Evolutionary conservation across 2,888 invertebrate genomes (phyloP).

Genomic region (Zeuzera pyrina): DNA sequence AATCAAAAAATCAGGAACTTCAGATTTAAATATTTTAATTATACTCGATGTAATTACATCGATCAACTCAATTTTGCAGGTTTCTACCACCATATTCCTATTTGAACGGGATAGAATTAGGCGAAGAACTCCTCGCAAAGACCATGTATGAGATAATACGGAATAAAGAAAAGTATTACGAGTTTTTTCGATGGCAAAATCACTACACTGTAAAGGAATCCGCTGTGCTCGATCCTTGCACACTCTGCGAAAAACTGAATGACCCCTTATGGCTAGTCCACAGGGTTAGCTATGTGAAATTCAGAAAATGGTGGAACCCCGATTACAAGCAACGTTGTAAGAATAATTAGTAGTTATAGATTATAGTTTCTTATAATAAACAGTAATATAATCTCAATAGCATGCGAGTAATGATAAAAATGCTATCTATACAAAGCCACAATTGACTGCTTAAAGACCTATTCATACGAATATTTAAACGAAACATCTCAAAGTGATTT

Average conservation of each 20-base stretch:
- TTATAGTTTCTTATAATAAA: too few relatives aligned
- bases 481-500: too few relatives aligned
- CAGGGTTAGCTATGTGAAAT: conserved; percentile 18
- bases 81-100: conserved; percentile 40
- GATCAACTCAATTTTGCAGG: conserved; percentile 20
- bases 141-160: conserved; percentile 30
- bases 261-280: conserved; percentile 27
- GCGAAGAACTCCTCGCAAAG: conserved; percentile 27
- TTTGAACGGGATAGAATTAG: conserved; percentile 27
- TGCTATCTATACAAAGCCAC: too few relatives aligned
- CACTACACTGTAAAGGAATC: conserved; percentile 32
- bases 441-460: too few relatives aligned
- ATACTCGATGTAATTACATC: background rate
- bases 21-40: background rate
- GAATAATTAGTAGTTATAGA: too few relatives aligned
- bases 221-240: conserved; percentile 30
- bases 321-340: conserved; percentile 24
- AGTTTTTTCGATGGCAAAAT: conserved; percentile 45
- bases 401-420: too few relatives aligned
- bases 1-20: too few relatives aligned
- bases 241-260: conserved; percentile 35
- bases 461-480: too few relatives aligned
- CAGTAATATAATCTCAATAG: too few relatives aligned
- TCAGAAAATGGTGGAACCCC: conserved; percentile 50
- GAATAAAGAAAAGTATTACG: conserved; percentile 28